A percentile compares a stretch with the other conserved stretches of the same genome.
Evolutionary conservation across 2,888 invertebrate species (phyloP).

Genomic region (Hydrotaea diabolus): DNA sequence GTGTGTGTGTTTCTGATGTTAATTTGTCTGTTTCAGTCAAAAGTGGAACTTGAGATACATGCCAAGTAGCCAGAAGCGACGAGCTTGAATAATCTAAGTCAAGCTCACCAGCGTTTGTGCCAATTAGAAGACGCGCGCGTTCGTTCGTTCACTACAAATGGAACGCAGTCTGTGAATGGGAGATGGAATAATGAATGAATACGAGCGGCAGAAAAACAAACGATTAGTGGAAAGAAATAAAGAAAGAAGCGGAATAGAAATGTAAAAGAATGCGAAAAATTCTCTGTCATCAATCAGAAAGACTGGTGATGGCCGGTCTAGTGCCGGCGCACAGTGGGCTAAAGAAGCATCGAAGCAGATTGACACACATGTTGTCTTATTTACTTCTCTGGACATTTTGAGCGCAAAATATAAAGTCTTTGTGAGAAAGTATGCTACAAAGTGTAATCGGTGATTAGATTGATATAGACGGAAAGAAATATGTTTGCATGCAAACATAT

Average conservation of each 20-base stretch:
- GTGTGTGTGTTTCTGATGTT: conserved; percentile 11
- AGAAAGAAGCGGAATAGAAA: not conserved
- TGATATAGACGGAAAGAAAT: too few species aligned
- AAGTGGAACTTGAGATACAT: conserved; percentile 34
- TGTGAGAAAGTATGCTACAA: too few species aligned
- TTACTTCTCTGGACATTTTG: too few species aligned
- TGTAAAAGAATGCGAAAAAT: not conserved
- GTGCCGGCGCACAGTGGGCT: too few species aligned
- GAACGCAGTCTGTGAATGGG: not conserved
- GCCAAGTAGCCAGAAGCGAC: conserved; percentile 24
- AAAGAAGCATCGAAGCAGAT: too few species aligned
- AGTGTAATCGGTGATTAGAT: too few species aligned
- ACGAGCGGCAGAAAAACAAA: not conserved
- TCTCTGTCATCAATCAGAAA: conserved; percentile 36
- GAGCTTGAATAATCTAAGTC: conserved; percentile 21
- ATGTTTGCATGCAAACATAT: too few species aligned
- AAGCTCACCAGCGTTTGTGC: not conserved
- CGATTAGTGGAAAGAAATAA: too few species aligned
- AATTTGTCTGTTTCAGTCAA: conserved; percentile 37
- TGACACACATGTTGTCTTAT: too few species aligned
- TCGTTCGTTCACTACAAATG: not conserved
- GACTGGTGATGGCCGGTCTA: not conserved
- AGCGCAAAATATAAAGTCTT: too few species aligned
- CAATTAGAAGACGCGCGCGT: conserved; percentile 14
- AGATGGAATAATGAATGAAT: not conserved